phyloP scores from a whole-genome alignment of 1,140 invertebrate species.

The Paraescarpia echinospica region DNA sequence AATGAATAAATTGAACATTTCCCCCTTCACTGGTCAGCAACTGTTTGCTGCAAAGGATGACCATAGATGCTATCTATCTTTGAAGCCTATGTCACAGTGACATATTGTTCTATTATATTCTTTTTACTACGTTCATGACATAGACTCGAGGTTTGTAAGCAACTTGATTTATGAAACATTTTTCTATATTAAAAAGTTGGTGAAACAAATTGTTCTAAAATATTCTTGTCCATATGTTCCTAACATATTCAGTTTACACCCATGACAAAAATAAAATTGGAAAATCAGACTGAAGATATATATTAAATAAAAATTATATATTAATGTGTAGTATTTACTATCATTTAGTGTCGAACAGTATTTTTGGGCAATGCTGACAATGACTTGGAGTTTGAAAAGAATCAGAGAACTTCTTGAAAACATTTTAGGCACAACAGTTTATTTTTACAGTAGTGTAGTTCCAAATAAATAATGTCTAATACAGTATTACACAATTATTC shows the following conservation, averaged over 20 bases:
- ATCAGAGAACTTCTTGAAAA: too few relatives aligned
- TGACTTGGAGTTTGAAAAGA: too few relatives aligned
- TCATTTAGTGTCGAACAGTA: too few relatives aligned
- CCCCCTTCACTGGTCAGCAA: background rate
- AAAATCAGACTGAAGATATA: background rate
- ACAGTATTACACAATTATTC: too few relatives aligned
- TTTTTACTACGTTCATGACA: too few relatives aligned
- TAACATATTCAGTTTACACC: background rate
- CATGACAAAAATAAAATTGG: background rate
- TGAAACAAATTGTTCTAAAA: background rate
- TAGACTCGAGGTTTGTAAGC: background rate
- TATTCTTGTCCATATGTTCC: background rate
- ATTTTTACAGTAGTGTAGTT: too few relatives aligned
- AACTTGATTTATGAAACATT: background rate
- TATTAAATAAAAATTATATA: too few relatives aligned
- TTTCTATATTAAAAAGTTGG: background rate
- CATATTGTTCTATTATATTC: background rate
- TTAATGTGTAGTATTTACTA: too few relatives aligned
- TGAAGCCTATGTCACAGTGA: background rate
- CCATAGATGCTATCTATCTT: background rate
- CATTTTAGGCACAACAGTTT: too few relatives aligned
- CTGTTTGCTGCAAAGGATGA: background rate
- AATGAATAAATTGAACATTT: background rate
- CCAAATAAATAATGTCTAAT: too few relatives aligned
- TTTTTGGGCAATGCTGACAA: too few relatives aligned